Evolutionary conservation across 64 coral and sea anemone species (phyloP).

Genomic region (Dendrophyllia cribrosa): DNA sequence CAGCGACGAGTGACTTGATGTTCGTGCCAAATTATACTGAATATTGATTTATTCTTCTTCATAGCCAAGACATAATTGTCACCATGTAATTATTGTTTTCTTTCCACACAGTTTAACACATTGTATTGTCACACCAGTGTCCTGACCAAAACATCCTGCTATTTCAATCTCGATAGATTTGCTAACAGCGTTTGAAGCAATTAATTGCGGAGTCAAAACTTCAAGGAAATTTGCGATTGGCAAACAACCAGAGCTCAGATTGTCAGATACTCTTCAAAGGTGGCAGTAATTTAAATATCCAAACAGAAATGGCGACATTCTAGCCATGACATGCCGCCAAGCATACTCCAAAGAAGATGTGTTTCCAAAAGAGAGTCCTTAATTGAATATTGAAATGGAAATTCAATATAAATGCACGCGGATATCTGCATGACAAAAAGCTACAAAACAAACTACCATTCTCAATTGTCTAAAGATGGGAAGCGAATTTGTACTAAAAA

Average conservation of each 20-base stretch:
- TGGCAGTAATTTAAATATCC: background rate
- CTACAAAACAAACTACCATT: background rate
- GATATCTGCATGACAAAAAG: slow-evolving; percentile 34
- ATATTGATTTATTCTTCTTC: background rate
- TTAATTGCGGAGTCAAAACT: slow-evolving; percentile 31
- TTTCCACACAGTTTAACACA: background rate
- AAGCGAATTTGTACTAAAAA: slow-evolving; percentile 36
- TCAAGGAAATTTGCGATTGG: slow-evolving; percentile 19
- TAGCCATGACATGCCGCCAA: background rate
- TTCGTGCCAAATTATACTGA: background rate
- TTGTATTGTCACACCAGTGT: background rate
- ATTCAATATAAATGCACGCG: background rate
- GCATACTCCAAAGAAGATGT: background rate
- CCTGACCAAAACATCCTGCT: background rate
- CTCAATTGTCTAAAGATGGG: slow-evolving; percentile 5
- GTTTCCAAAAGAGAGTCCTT: background rate
- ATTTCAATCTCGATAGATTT: background rate
- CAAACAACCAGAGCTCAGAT: background rate
- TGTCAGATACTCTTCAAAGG: background rate
- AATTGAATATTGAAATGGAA: background rate
- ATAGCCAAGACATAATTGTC: background rate
- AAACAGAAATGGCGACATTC: background rate
- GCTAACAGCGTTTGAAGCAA: background rate
- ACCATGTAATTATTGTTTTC: background rate
- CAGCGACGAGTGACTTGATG: too few relatives aligned